Base-by-base conservation (phyloP, 1,140 invertebrate genomes). In the Holcopasites calliopsidis region DNA sequence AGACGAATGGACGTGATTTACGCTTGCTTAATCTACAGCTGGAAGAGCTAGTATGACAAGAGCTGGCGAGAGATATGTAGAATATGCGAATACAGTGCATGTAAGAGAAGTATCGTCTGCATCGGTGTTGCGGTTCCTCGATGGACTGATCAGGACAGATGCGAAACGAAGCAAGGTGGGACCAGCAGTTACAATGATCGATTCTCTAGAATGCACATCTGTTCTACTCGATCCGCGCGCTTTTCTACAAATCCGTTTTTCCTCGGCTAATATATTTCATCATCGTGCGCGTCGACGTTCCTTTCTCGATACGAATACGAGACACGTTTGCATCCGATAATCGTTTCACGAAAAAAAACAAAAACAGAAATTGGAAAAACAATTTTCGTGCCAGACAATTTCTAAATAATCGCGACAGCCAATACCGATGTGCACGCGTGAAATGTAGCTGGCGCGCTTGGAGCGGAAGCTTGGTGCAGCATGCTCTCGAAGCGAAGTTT, bases 131-230 rank as follows among this genome's bases (percentile, higher is more conserved):
- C 58, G 69, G 65, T 69, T 81, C 62, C 69, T 74, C 75, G 64
- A 82, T 71, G 70, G 77, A 70, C 54, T 62, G 76, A 65, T 79
- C 71, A 72, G 81, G 71, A 82, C 70, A 75, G 52, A 66, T 71
- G 80, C 81, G 81, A 82, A 82, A 89, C 90, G 89, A 91, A 89
- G 87, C 86, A 88, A 87, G 86, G 87, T 77, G 86, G 90, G 91
- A 92, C 91, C 91, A 92, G 90, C 91, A 92, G 91, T 89, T 90
- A 88, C 83, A 89, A 87, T 80, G 79, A 85, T 88, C 82, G 85
- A 85, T 85, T 80, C 57, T 65, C 61, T 73, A 65, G 52, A 40
- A 60, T 49, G 61, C 40, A 69, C 64, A 69, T 69, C 72, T 58
- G 72, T 75, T 75, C 64, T 75, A 69, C 74, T 76, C 74, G 66